Evolutionary conservation across 2,113 vertebrate species (phyloP), one percentile per base, ranked within the genome.

Genomic region (Addax nasomaculatus): DNA sequence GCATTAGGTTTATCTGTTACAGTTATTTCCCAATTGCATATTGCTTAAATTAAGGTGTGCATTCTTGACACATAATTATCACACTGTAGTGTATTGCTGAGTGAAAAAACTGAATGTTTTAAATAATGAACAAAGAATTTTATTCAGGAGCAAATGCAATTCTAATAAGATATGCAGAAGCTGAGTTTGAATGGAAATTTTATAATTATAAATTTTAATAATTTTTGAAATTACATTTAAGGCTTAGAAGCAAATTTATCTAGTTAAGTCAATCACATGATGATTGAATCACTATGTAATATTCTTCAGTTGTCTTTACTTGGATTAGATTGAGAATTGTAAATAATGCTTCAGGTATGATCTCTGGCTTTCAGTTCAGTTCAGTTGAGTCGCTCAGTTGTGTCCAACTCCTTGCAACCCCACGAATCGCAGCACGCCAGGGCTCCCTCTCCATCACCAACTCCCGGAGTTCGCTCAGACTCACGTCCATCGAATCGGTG

Each of bases 61-160:
- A 83, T 95, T 92, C 29, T 94, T 85, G 7, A 73, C 33, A 80
- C 51, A 45, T 57, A 87, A 19, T 67, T 85, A 19, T 55, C 39
- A 89, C 17, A 51, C 45, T 93, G 13, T 78, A 81, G 27, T 85
- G 36, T 15, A 21, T 89, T 86, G 81, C 36, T 89, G 19, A 92
- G 84, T 70, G 49, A 60, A 85, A 91, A 25, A 76, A 88, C 70
- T 10, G 36, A 76, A 7, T 86, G 19, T 89, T 93, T 64, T 29
- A 83, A 95, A 87, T 47, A 84, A 87, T 84, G 14, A 60, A 36
- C 27, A 79, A 73, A 92, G 45, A 73, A 90, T 87, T 96, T 78
- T 60, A 45, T 57, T 51, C 12, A 79, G 55, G 45, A 43, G 5
- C 47, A 93, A 55, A 89, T 80, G 7, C 1, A 83, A 11, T 81